Base-by-base conservation (phyloP, 2,888 invertebrate genomes). In the Dryobotodes eremita region DNA sequence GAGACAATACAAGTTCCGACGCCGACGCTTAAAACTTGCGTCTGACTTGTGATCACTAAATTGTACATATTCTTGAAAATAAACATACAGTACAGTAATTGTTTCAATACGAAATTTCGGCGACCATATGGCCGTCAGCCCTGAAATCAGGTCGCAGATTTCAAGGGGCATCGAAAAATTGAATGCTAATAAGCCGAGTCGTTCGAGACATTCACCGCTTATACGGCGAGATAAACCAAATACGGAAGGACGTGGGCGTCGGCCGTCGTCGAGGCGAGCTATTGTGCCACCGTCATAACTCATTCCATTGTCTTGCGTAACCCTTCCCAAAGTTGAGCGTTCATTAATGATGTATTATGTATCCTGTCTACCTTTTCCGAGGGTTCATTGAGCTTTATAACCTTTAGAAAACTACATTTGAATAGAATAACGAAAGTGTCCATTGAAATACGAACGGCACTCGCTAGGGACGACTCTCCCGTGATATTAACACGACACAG, bases 271-370 rank as follows among this genome's bases (percentile, higher is more conserved):
- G 90, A 91, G 91, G 91, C 92, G 85, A 90, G 80, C 89, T 88
- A 93, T 92, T 91, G 90, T 91, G 86, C 89, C 86, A 84, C 89
- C 79, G 91, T 90, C 88, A 92, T 94, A 94, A 92, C 87, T 94
- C 93, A 92, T 89, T 88, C 92, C 89, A 93, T 94, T 94, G 94
- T 94, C 95, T 96, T 96, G 93, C 95, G 95, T 94, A 96, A 96
- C 92, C 90, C 91, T 89, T 86, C 83, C 90, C 90, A 87, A 86
- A 72, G 91, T 89, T 90, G 88, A 90, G 88, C 90, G 89, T 91
- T 90, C 91, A 92, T 92, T 95, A 94, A 93, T 92, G 89, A 92
- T 93, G 89, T 91, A 93, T 94, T 94, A 93, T 94, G 92, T 92
- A 95, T 96, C 96, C 96, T 95, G 94, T 93, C 91, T 91, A 81